A percentile compares a stretch with the other conserved stretches of the same genome.
Conservation (phyloP, 2,888 invertebrate genomes). For the Eupelmus urozonus region DNA sequence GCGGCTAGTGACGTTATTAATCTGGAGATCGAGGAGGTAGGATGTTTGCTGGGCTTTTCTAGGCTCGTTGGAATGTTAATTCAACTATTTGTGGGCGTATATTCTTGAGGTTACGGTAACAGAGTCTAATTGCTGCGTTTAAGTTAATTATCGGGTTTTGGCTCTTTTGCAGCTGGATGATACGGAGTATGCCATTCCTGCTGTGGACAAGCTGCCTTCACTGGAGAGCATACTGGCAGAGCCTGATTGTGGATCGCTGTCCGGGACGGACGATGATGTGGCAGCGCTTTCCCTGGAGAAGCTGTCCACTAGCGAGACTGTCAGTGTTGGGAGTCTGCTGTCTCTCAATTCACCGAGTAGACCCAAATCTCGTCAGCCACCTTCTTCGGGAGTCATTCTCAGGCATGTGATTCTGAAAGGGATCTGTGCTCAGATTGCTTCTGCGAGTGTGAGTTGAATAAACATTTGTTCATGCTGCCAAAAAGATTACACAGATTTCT, state of each 20-base stretch:
- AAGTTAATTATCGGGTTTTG: not conserved
- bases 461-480: not conserved
- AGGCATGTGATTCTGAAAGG: constrained; percentile 91
- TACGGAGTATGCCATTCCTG: constrained; percentile 88
- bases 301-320: constrained; percentile 78
- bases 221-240: constrained; percentile 90
- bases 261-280: constrained; percentile 77
- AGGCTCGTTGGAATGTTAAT: too few species aligned
- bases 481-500: not conserved
- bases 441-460: constrained; percentile 85
- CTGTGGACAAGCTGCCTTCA: constrained; percentile 86
- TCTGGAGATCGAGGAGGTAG: constrained; percentile 85
- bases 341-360: constrained; percentile 76
- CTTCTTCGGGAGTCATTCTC: constrained; percentile 82
- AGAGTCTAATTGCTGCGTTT: constrained; percentile 3
- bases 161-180: constrained; percentile 85
- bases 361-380: constrained; percentile 74
- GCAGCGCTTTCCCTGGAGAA: constrained; percentile 69
- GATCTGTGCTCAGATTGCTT: constrained; percentile 91
- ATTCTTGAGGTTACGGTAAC: constrained; percentile 7
- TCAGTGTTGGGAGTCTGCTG: constrained; percentile 79
- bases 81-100: not conserved
- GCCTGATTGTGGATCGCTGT: constrained; percentile 83
- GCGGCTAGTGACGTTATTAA: constrained; percentile 79
- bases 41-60: too few species aligned